Evolutionary conservation across 53 echinoderm and acorn worm species (phyloP), one percentile per base, ranked within the genome.

Genomic region (Echinarachnius parma): DNA sequence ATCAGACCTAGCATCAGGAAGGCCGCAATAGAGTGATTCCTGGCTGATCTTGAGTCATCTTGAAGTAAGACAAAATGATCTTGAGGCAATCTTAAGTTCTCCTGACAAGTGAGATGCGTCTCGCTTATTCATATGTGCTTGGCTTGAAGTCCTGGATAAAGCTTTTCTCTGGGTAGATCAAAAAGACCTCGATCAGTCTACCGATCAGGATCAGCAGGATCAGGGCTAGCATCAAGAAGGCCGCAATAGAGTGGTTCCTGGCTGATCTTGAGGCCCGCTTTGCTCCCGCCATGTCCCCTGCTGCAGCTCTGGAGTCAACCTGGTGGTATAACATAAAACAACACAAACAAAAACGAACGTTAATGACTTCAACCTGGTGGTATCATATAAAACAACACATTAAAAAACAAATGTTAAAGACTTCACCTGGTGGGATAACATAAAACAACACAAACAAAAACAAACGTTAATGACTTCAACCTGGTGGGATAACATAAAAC

Each of bases 1-100:
- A 72, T 72, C 56, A 72, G 27, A 18, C 56, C 74, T 13, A 72
- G 29, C 2, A 72, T 27, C 16, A 56, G 56, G 28, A 72, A 72
- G 4, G 74, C 74, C 8, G 57, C 74, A 19, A 72, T 56, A 10
- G 74, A 19, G 29, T 72, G 74, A 42, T 72, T 72, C 14, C 74
- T 34, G 16, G 74, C 74, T 10, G 74, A 72, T 14, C 36, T 72
- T 8, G 74, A 35, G 0, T n/a, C n/a, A n/a, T n/a, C n/a, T n/a
- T n/a, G n/a, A n/a, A n/a, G n/a, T n/a, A n/a, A n/a, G n/a, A n/a
- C n/a, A n/a, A n/a, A n/a, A n/a, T n/a, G n/a, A n/a, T n/a, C n/a
- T n/a, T n/a, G n/a, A n/a, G n/a, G n/a, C n/a, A n/a, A n/a, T n/a
- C n/a, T n/a, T n/a, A n/a, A n/a, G n/a, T n/a, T n/a, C n/a, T n/a